These are phyloP conservation scores for Drosophila elegans DNA, from an alignment of 1,140 invertebrate species.

Conservation along the genomic window DNA sequence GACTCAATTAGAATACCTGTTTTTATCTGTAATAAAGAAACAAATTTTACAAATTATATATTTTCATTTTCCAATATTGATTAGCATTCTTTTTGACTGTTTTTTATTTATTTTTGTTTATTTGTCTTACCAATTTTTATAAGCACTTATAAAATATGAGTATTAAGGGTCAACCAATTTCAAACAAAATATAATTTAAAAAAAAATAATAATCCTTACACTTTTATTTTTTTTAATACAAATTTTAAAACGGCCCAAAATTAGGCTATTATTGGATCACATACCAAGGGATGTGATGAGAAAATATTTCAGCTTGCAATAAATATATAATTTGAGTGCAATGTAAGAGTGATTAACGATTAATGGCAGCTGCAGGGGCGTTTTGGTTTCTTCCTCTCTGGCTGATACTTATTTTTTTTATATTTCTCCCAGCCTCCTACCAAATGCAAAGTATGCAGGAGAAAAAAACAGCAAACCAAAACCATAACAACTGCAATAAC, in stretches of 20 bases:
- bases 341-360: conserved; percentile 68
- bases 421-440: conserved; percentile 60
- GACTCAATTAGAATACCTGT: neutral
- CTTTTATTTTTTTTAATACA: too few relatives aligned
- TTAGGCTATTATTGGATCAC: neutral
- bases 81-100: too few relatives aligned
- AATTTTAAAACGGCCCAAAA: too few relatives aligned
- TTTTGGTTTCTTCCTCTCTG: conserved; percentile 43
- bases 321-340: conserved; percentile 40
- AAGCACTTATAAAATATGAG: too few relatives aligned
- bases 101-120: too few relatives aligned
- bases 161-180: too few relatives aligned
- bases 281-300: neutral
- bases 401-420: conserved; percentile 23
- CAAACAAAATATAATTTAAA: too few relatives aligned
- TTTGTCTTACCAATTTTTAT: too few relatives aligned
- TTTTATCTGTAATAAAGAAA: too few relatives aligned
- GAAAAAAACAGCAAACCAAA: conserved; percentile 49
- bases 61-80: too few relatives aligned
- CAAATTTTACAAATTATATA: too few relatives aligned
- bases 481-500: conserved; percentile 53
- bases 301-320: conserved; percentile 18
- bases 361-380: conserved; percentile 80
- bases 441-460: conserved; percentile 74
- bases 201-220: too few relatives aligned